A percentile compares a stretch with the other conserved stretches of the same genome.
Evolutionary conservation across 2,888 invertebrate genomes (phyloP).

Genomic region (Drosophila meridiana): DNA sequence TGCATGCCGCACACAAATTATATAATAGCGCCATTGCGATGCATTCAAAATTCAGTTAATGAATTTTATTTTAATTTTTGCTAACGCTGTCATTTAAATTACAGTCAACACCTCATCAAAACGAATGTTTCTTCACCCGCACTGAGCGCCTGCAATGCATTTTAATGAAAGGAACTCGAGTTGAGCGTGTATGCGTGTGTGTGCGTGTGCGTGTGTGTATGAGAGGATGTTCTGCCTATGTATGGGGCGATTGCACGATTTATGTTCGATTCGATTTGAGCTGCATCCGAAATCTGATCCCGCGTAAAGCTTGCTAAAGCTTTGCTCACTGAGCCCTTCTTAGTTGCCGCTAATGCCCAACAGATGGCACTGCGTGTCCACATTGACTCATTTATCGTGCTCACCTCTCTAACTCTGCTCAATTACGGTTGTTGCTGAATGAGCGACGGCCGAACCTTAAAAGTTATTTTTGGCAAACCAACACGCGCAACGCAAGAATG

Average conservation of each 20-base stretch:
- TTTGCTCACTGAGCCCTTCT: constrained; percentile 46
- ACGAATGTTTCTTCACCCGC: constrained; percentile 73
- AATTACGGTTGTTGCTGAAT: constrained; percentile 15
- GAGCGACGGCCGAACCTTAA: constrained; percentile 48
- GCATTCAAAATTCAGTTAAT: constrained; percentile 51
- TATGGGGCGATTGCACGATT: constrained; percentile 27
- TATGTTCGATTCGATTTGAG: constrained; percentile 34
- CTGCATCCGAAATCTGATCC: constrained; percentile 48
- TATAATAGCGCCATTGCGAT: constrained; percentile 49
- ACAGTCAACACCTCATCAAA: constrained; percentile 78
- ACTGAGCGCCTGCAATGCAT: constrained; percentile 55
- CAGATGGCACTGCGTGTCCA: constrained; percentile 60
- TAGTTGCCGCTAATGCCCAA: constrained; percentile 58
- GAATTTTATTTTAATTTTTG: constrained; percentile 13
- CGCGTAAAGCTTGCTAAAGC: constrained; percentile 61
- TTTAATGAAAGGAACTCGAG: constrained; percentile 46
- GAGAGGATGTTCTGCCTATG: constrained; percentile 54
- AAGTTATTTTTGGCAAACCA: constrained; percentile 41
- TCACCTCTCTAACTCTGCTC: constrained; percentile 42
- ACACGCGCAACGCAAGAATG: constrained; percentile 16
- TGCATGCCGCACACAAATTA: constrained; percentile 45
- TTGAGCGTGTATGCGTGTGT: constrained; percentile 13
- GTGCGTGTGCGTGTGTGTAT: constrained; percentile 7
- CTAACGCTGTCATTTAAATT: constrained; percentile 70
- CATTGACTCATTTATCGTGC: constrained; percentile 35